Conservation (phyloP, 2,113 vertebrate genomes). For the Plotosus lineatus region DNA sequence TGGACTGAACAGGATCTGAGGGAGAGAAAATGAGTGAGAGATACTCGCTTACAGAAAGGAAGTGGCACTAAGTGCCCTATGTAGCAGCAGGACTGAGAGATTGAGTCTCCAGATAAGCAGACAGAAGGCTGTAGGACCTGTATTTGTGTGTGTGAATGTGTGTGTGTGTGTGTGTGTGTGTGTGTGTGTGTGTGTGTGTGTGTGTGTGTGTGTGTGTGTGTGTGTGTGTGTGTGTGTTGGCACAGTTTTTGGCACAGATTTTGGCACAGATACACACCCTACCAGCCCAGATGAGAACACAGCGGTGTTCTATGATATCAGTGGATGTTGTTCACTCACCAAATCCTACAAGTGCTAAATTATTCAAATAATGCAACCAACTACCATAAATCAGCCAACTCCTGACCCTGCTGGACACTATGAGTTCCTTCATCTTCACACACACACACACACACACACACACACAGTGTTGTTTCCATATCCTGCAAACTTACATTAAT, state of each 20-base stretch:
- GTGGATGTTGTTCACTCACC: conserved; percentile 45
- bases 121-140: conserved; percentile 33
- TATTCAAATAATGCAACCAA: conserved; percentile 50
- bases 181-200: conserved; percentile 10
- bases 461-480: not conserved
- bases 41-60: conserved; percentile 31
- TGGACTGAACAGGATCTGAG: conserved; percentile 30
- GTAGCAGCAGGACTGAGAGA: conserved; percentile 30
- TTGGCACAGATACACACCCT: conserved; percentile 6
- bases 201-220: conserved; percentile 13
- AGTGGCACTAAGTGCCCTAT: conserved; percentile 30
- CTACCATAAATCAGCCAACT: conserved; percentile 37
- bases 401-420: conserved; percentile 47
- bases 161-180: conserved; percentile 23
- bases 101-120: conserved; percentile 33
- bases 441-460: not conserved
- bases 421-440: conserved; percentile 18
- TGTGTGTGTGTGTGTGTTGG: conserved; percentile 4
- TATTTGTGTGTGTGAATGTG: conserved; percentile 30
- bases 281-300: conserved; percentile 45
- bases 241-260: not conserved
- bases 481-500: too few relatives aligned
- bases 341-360: conserved; percentile 55
- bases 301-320: conserved; percentile 47
- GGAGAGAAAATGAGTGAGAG: conserved; percentile 17